phyloP scores from a whole-genome alignment of 2,888 invertebrate species.

The Formica aserva region DNA sequence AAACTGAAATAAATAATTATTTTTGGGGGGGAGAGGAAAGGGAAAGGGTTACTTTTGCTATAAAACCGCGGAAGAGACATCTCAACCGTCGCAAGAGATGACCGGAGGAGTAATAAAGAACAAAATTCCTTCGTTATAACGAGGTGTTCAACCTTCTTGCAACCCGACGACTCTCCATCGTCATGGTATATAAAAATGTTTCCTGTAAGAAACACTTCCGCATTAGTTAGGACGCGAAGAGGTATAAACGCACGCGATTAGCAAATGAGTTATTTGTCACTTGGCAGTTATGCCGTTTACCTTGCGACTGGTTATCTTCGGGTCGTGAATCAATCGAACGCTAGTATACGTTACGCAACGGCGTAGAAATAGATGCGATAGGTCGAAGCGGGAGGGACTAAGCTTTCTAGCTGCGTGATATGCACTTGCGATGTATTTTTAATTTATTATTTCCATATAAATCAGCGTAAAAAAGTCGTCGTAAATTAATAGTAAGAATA shows the following conservation, averaged over 20 bases:
- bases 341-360: not conserved
- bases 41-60: slow-evolving; percentile 39
- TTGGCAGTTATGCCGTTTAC: slow-evolving; percentile 1
- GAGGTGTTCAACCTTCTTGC: slow-evolving; percentile 44
- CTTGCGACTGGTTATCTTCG: slow-evolving; percentile 4
- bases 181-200: slow-evolving; percentile 10
- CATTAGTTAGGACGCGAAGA: not conserved
- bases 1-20: no score
- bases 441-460: not conserved
- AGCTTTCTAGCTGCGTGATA: not conserved
- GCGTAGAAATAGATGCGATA: not conserved
- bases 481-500: not conserved
- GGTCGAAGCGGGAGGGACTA: not conserved
- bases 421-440: not conserved
- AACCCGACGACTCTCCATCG: not conserved
- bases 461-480: not conserved
- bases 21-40: not conserved
- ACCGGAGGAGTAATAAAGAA: slow-evolving; percentile 56
- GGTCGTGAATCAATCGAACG: not conserved
- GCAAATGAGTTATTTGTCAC: not conserved
- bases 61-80: slow-evolving; percentile 28
- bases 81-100: not conserved
- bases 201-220: not conserved
- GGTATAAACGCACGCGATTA: not conserved
- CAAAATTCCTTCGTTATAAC: slow-evolving; percentile 48